phyloP scores from a whole-genome alignment of 2,113 vertebrate species.

The Plotosus lineatus region DNA sequence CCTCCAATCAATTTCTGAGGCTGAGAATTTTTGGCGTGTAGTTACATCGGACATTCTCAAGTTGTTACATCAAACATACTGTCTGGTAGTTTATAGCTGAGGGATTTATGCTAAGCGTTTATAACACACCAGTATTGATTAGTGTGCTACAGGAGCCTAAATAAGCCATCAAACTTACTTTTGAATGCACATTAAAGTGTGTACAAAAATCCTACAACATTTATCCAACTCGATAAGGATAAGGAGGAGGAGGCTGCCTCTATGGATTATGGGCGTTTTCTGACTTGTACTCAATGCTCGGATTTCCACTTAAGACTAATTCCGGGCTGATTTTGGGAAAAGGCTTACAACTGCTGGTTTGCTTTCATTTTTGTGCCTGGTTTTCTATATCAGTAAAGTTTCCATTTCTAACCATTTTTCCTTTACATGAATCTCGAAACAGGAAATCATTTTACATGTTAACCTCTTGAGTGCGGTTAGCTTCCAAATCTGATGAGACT shows the following conservation, averaged over 20 bases:
- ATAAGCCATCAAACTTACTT: not conserved
- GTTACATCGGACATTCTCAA: constrained; percentile 2
- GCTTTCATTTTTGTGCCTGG: not conserved
- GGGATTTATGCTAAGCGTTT: constrained; percentile 6
- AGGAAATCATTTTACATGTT: not conserved
- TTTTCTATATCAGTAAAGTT: not conserved
- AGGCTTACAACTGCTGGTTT: not conserved
- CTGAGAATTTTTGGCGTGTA: too few species aligned
- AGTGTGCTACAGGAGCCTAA: not conserved
- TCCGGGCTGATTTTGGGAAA: not conserved
- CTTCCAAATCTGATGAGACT: not conserved
- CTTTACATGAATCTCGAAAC: not conserved
- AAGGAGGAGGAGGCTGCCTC: constrained; percentile 23
- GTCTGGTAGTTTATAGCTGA: constrained; percentile 9
- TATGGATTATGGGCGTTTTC: constrained; percentile 2
- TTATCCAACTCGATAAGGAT: too few species aligned
- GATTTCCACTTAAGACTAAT: not conserved
- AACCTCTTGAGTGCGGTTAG: not conserved
- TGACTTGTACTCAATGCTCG: not conserved
- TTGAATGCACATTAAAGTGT: not conserved
- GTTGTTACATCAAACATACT: not conserved
- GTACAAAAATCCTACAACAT: not conserved
- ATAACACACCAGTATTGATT: not conserved
- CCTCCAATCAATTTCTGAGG: too few species aligned
- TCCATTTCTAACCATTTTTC: not conserved